A percentile compares a stretch with the other conserved stretches of the same genome.
phyloP scores from a whole-genome alignment of 2,113 vertebrate genomes.

The Seriola dumerili region DNA sequence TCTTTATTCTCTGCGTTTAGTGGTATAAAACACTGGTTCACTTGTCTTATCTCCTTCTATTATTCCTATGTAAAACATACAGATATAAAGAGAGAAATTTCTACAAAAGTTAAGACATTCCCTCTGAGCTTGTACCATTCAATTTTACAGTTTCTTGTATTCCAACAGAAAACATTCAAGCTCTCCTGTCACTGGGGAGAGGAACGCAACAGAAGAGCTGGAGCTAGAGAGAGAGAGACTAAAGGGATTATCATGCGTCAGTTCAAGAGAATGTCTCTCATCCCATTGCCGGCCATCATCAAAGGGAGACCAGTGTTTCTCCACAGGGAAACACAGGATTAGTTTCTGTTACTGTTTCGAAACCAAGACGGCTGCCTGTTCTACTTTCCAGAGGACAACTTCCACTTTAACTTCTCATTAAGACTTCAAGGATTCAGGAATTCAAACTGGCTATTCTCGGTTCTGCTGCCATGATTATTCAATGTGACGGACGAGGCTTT shows the following conservation, averaged over 20 bases:
- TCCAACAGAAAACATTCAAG: conserved; percentile 23
- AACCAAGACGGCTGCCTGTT: conserved; percentile 23
- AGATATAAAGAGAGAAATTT: not conserved
- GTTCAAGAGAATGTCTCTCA: conserved; percentile 67
- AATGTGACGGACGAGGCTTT: not conserved
- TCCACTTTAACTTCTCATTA: conserved; percentile 18
- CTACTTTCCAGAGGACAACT: conserved; percentile 34
- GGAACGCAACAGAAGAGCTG: conserved; percentile 43
- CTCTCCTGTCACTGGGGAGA: conserved; percentile 24
- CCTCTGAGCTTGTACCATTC: conserved; percentile 23
- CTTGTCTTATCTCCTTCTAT: not conserved
- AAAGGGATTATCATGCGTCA: conserved; percentile 86
- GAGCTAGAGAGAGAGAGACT: conserved; percentile 68
- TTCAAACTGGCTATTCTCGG: conserved; percentile 10
- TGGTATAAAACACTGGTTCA: not conserved
- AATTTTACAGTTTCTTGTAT: conserved; percentile 27
- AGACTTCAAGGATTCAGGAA: conserved; percentile 11
- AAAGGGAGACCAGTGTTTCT: conserved; percentile 51
- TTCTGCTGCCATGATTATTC: not conserved
- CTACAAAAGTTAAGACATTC: conserved; percentile 1
- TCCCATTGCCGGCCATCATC: conserved; percentile 57
- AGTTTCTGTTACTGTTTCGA: conserved; percentile 32
- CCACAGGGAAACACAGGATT: conserved; percentile 48
- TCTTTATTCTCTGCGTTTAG: not conserved
- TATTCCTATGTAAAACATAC: not conserved